Base-by-base conservation (phyloP, 2,888 invertebrate species). In the Byasa hedistus region DNA sequence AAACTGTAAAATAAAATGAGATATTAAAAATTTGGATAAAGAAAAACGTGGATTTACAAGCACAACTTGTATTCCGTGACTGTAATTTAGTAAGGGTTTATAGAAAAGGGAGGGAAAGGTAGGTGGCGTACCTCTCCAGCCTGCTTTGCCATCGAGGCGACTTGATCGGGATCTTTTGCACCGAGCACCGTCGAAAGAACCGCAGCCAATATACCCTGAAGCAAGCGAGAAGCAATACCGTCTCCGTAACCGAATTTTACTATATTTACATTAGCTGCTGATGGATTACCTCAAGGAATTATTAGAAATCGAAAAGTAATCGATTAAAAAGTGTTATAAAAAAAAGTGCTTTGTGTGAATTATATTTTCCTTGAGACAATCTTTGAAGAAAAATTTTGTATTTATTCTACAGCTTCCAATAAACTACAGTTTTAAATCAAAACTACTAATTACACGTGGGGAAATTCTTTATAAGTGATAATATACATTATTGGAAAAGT, bases 121-220 rank as follows among this genome's bases (percentile, higher is more conserved):
- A 83, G 84, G 81, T 79, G 87, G 94, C 96, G 94, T 95, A 97
- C 97, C 97, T 97, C 97, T 92, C 97, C 96, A 91, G 97, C 97
- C 92, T 97, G 97, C 93, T 96, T 97, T 93, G 97, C 97, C 96
- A 97, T 96, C 93, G 95, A 95, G 93, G 96, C 95, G 91, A 97
- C 96, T 93, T 97, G 97, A 91, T 96, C 95, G 85, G 97, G 97
- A 93, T 97, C 96, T 94, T 96, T 96, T 91, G 95, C 94, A 93
- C 97, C 97, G 93, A 97, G 95, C 93, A 97, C 94, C 91, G 96
- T 95, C 88, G 96, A 96, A 93, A 98, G 95, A 91, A 97, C 95
- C 92, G 96, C 96, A 88, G 96, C 96, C 95, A 97, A 95, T 93
- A 97, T 95, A 92, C 96, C 96, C 97, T 97, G 96, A 94, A 92